These are phyloP conservation scores for Orestias chungarensis DNA, from an alignment of 2,797 vertebrate genomes.

Conservation along the genomic window DNA sequence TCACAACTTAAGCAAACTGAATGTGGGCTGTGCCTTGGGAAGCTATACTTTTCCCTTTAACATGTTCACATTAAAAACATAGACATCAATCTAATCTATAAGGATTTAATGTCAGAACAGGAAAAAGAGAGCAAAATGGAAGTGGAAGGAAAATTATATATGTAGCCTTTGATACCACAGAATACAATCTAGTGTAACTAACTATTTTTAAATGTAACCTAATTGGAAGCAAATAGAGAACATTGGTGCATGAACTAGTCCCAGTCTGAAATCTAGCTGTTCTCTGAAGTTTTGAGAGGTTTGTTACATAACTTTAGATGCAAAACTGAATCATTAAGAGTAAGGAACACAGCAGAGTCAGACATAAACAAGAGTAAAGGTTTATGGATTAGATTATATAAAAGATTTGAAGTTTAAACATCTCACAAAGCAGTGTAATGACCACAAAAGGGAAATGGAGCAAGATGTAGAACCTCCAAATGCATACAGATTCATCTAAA, in stretches of 20 bases:
- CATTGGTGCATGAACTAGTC: not conserved
- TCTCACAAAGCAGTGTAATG: no score
- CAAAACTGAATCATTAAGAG: no score
- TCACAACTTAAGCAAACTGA: not conserved
- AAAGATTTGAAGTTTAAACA: no score
- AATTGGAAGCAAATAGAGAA: not conserved
- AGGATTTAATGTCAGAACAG: constrained; percentile 18
- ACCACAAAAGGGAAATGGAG: no score
- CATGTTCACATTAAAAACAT: not conserved
- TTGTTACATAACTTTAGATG: no score
- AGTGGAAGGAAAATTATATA: not conserved
- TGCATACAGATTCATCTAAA: no score
- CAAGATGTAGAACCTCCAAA: no score
- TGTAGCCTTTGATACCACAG: not conserved
- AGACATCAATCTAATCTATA: constrained; percentile 11
- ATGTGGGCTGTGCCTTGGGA: not conserved
- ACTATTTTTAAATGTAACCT: not conserved
- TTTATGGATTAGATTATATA: no score
- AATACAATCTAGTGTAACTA: not conserved
- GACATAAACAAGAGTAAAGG: no score
- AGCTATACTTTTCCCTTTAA: not conserved
- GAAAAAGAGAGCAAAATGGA: not conserved
- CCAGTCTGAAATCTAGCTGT: not conserved
- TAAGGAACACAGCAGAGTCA: no score
- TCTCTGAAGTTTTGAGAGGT: not conserved